Evolutionary conservation across 2,888 invertebrate genomes (phyloP).

Genomic region (Ophraella communa): DNA sequence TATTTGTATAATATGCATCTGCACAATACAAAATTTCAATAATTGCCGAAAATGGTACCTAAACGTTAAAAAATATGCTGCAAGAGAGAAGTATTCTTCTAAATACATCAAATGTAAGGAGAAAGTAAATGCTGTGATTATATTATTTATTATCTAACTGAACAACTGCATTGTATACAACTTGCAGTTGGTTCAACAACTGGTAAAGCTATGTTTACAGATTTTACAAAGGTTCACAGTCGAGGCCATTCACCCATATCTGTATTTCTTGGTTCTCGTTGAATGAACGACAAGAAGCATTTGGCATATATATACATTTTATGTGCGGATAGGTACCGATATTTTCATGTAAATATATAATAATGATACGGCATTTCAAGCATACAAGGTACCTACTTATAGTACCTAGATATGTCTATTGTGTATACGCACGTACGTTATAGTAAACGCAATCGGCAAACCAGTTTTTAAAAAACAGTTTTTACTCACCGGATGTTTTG

Average conservation of each 20-base stretch:
- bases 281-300: slow-evolving; percentile 4
- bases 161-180: neutral
- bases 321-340: neutral
- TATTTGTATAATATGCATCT: too few species aligned
- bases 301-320: slow-evolving; percentile 2
- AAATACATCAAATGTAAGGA: neutral
- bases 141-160: neutral
- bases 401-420: neutral
- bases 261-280: slow-evolving; percentile 11
- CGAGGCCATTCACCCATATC: slow-evolving; percentile 21
- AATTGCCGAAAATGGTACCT: too few species aligned
- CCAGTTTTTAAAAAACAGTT: slow-evolving; percentile 2
- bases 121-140: neutral
- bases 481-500: slow-evolving; percentile 1
- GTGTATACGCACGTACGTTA: neutral
- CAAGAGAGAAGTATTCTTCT: too few species aligned
- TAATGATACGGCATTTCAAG: neutral
- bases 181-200: slow-evolving; percentile 15
- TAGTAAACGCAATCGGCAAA: neutral
- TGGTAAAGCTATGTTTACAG: slow-evolving; percentile 13
- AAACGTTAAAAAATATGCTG: too few species aligned
- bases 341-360: neutral
- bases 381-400: neutral
- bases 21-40: too few species aligned
- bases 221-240: neutral